These are phyloP conservation scores for Gastrophysa polygoni DNA, from an alignment of 2,888 invertebrate species.

Conservation along the genomic window DNA sequence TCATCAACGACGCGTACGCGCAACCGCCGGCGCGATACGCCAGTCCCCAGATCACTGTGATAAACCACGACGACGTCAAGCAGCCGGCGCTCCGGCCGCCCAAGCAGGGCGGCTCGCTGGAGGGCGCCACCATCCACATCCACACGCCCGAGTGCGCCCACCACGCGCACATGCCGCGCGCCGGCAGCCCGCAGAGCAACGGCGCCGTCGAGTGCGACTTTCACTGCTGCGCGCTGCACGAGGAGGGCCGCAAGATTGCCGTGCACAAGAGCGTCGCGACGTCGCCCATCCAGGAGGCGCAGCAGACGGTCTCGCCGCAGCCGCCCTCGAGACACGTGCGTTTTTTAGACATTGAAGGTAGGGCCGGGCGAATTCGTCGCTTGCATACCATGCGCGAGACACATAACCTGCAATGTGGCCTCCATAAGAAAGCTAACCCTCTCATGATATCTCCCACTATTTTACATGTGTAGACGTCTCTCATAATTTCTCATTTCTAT, in stretches of 20 bases:
- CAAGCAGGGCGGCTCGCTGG: conserved; percentile 71
- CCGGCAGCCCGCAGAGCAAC: conserved; percentile 68
- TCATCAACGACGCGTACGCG: conserved; percentile 65
- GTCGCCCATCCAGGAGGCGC: conserved; percentile 79
- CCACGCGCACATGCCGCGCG: conserved; percentile 68
- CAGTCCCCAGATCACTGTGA: conserved; percentile 90
- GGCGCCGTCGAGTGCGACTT: conserved; percentile 84
- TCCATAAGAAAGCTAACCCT: too few species aligned
- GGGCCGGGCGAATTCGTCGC: too few species aligned
- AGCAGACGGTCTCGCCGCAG: conserved; percentile 54
- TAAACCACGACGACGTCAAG: conserved; percentile 86
- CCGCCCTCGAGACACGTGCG: conserved; percentile 80
- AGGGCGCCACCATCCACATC: conserved; percentile 76
- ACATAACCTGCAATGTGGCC: too few species aligned
- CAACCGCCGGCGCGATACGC: conserved; percentile 56
- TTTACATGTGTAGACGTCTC: too few species aligned
- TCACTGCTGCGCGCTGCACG: conserved; percentile 93
- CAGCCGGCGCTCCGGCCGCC: conserved; percentile 55
- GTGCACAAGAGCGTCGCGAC: conserved; percentile 92
- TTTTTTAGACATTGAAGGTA: conserved; percentile 76
- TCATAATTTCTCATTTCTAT: too few species aligned
- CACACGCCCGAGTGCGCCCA: conserved; percentile 85
- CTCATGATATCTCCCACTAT: too few species aligned
- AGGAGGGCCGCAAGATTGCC: conserved; percentile 89
- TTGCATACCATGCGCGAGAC: too few species aligned